Evolutionary conservation across 2,888 invertebrate genomes (phyloP).

Genomic region (Hydrotaea cyrtoneurina): DNA sequence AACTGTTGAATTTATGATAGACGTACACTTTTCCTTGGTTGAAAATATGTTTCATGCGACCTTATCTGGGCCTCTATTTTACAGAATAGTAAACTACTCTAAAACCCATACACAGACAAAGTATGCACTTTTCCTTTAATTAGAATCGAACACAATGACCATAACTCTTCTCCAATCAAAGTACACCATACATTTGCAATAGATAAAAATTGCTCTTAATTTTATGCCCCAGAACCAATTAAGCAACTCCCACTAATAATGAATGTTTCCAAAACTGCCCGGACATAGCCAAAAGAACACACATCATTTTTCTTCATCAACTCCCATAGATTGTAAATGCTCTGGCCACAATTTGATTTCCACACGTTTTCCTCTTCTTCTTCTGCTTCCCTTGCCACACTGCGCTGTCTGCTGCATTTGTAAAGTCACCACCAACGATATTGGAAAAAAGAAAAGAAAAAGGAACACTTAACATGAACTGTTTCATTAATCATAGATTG

Average conservation of each 20-base stretch:
- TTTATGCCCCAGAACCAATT: constrained; percentile 62
- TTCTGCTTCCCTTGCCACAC: neutral
- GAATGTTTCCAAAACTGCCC: constrained; percentile 21
- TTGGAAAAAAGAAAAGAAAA: neutral
- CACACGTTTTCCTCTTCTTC: neutral
- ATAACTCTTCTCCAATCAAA: constrained; percentile 20
- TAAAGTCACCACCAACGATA: constrained; percentile 47
- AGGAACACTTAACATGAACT: constrained; percentile 56
- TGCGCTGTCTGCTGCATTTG: constrained; percentile 28
- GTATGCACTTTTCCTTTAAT: constrained; percentile 19
- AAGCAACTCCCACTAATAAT: constrained; percentile 59
- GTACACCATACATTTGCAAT: neutral
- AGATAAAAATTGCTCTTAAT: constrained; percentile 57
- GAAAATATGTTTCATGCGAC: too few species aligned
- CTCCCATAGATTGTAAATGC: constrained; percentile 39
- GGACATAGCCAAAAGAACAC: neutral
- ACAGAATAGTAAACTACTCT: too few species aligned
- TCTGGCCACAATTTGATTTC: neutral
- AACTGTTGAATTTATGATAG: too few species aligned
- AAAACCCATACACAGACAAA: too few species aligned
- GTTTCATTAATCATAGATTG: constrained; percentile 67
- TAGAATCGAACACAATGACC: constrained; percentile 4
- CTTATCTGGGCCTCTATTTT: too few species aligned
- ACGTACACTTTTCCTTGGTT: too few species aligned
- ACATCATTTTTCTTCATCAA: constrained; percentile 63